Base-by-base conservation (phyloP, 1,140 invertebrate genomes). In the Marisa cornuarietis region DNA sequence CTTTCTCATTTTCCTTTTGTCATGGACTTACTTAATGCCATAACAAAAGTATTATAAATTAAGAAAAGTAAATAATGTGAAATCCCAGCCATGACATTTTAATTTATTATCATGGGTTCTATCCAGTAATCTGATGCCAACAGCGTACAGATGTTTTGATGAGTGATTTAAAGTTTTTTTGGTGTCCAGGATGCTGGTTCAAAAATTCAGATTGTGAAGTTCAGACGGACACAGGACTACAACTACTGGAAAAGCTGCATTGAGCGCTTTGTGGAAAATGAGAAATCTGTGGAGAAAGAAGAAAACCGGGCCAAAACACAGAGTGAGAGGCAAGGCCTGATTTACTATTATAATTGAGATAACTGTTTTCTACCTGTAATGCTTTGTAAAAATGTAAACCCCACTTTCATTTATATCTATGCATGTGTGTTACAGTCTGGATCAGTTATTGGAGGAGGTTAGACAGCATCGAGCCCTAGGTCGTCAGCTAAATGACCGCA, bases 361-460 rank as follows among this genome's bases (percentile, higher is more conserved):
- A 9, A 58, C 54, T 58, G 1, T 58, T 11, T 58, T 11, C 16
- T 11, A 58, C 54, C 54, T 58, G 54, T 58, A 58, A 18, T 58
- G 2, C 16, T 58, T 2, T 73, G 49, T 73, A 73, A 14, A 6
- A 24, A 73, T 73, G n/a, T 31, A 16, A 16, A 73, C 31, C 54
- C 11, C 54, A 58, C 54, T 14, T 58, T 58, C 16, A 18, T 18
- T 6, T 58, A 14, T 11, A 18, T 58, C 4, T 58, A 8, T 58
- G 54, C 52, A 54, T 58, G 54, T 58, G 54, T 58, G 54, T 72
- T 82, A 54, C 79, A 90, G 87, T 68, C 79, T 90, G 11, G 78
- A 68, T 71, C 87, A 82, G 54, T 77, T 92, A 4, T 82, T 87
- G 79, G 89, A 91, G 79, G 89, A 91, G 71, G 86, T 91, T 62